phyloP scores from a whole-genome alignment of 1,140 invertebrate genomes.

The Cydia strobilella region DNA sequence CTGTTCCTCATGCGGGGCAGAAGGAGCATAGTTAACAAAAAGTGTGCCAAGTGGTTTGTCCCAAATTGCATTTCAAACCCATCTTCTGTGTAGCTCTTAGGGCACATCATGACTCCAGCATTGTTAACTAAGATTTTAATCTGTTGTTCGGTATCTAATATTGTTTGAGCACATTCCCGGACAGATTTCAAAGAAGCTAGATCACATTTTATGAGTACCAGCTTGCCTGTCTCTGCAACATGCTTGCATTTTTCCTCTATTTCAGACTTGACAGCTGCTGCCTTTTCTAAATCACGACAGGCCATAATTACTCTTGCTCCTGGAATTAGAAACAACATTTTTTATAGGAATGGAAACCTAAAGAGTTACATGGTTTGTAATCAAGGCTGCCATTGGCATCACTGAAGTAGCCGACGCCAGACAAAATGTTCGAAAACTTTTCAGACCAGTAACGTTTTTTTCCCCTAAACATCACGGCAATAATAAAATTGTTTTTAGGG shows the following conservation, averaged over 20 bases:
- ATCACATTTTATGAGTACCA: conserved; percentile 84
- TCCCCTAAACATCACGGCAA: no score
- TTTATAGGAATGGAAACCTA: neutral
- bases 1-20: conserved; percentile 84
- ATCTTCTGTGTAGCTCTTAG: conserved; percentile 85
- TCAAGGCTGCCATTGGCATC: no score
- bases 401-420: no score
- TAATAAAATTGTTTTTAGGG: no score
- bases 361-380: neutral
- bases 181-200: conserved; percentile 87
- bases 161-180: conserved; percentile 83
- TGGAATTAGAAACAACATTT: conserved; percentile 42
- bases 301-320: conserved; percentile 90
- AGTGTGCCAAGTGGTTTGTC: conserved; percentile 91
- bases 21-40: conserved; percentile 90
- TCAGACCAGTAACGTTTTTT: no score
- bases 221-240: conserved; percentile 78
- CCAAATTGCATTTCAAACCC: conserved; percentile 92
- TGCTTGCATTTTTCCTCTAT: conserved; percentile 74
- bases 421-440: no score
- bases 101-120: conserved; percentile 89
- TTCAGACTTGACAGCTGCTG: conserved; percentile 75
- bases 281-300: conserved; percentile 82
- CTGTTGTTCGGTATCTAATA: conserved; percentile 81
- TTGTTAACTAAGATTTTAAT: conserved; percentile 91